Conservation (phyloP, 2,113 vertebrate species). For the Psilopogon haemacephalus region DNA sequence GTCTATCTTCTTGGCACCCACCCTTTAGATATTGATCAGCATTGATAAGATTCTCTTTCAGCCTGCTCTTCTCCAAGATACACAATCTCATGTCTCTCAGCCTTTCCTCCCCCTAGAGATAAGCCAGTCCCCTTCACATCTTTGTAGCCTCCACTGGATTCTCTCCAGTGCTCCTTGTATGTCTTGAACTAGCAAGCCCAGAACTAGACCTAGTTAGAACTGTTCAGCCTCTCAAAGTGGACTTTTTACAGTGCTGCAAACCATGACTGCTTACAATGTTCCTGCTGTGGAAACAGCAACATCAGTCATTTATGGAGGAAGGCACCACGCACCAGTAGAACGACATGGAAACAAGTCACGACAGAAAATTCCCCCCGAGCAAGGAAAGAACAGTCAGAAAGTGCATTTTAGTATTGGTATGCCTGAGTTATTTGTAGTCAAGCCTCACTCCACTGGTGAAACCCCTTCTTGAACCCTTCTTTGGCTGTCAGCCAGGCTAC, state of each 20-base stretch:
- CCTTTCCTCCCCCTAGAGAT: no score
- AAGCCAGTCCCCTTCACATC: no score
- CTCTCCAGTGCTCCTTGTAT: no score
- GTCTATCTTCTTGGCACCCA: no score
- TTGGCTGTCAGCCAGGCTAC: conserved; percentile 5
- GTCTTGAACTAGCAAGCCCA: no score
- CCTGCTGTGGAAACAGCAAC: neutral
- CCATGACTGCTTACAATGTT: neutral
- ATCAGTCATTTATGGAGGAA: neutral
- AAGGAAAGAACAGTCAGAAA: neutral
- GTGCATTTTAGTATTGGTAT: neutral
- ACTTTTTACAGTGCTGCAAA: neutral
- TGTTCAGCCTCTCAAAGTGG: neutral
- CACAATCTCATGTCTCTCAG: no score
- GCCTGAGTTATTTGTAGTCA: neutral
- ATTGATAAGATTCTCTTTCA: no score
- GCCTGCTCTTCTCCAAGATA: no score
- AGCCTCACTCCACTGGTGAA: neutral
- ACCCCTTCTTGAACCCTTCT: neutral
- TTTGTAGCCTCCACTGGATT: no score
- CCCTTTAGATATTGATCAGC: no score
- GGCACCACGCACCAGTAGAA: neutral
- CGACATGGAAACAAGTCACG: neutral
- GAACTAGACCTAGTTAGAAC: neutral
- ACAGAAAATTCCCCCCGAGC: neutral